Percentiles rank a stretch among this genome's conserved stretches.
Evolutionary conservation across 35 echinoderm and acorn worm genomes (phyloP).

Genomic region (Acanthaster planci): DNA sequence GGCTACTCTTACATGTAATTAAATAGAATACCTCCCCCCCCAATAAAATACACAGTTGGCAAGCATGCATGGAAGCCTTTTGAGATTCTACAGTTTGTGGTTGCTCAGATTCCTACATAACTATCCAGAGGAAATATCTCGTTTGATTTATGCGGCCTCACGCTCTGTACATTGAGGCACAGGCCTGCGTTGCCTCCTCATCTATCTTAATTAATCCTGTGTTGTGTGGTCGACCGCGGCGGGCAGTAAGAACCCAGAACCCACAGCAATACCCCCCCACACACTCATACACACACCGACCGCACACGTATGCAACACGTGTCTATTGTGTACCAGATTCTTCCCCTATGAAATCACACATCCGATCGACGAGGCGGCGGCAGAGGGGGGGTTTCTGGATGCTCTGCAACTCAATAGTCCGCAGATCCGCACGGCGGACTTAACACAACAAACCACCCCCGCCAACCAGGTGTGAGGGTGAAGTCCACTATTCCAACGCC

Average conservation of each 20-base stretch:
- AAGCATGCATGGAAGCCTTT: neutral
- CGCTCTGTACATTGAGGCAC: constrained; percentile 1
- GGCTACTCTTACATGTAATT: neutral
- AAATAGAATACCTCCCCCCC: neutral
- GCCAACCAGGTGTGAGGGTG: constrained; percentile 16
- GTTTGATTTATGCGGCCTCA: constrained; percentile 51
- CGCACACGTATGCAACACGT: constrained; percentile 21
- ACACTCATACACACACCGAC: no score
- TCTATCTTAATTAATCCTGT: constrained; percentile 42
- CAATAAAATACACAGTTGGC: neutral
- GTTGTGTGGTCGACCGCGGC: neutral
- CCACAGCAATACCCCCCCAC: no score
- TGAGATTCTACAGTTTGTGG: neutral
- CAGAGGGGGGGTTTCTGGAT: neutral
- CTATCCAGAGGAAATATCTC: constrained; percentile 39
- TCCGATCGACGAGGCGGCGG: no score
- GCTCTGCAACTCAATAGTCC: constrained; percentile 1
- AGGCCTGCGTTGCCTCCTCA: neutral
- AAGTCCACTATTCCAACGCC: constrained; percentile 17
- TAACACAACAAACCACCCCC: neutral
- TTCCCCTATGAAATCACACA: constrained; percentile 1
- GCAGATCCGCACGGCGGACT: neutral
- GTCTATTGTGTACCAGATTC: constrained; percentile 2
- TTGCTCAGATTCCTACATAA: neutral
- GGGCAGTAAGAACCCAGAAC: neutral